Evolutionary conservation across 2,888 invertebrate genomes (phyloP).

Genomic region (Leptinotarsa peninsularis): DNA sequence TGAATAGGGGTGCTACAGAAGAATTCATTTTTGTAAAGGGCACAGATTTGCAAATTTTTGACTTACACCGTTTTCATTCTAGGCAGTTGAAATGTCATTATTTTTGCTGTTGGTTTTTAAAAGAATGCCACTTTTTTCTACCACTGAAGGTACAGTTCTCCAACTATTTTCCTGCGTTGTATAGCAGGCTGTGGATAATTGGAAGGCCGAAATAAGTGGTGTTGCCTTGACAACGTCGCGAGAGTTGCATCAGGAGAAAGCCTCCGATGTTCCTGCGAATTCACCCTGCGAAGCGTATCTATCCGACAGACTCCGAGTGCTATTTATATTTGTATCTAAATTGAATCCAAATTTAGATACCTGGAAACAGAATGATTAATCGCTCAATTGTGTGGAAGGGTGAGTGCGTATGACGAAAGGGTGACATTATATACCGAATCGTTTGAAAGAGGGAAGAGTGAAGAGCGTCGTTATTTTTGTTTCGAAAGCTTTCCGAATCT

Average conservation of each 20-base stretch:
- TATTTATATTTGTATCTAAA: not conserved
- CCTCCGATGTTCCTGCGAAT: constrained; percentile 27
- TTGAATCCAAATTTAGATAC: constrained; percentile 14
- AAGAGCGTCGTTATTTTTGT: not conserved
- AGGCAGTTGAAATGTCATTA: no score
- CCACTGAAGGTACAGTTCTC: constrained; percentile 23
- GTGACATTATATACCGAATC: not conserved
- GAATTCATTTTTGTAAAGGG: no score
- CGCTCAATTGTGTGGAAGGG: constrained; percentile 1
- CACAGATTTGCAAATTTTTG: no score
- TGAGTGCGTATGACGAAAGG: not conserved
- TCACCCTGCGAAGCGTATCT: constrained; percentile 4
- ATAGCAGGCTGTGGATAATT: constrained; percentile 37
- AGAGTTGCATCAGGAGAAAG: constrained; percentile 26
- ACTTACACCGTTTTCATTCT: no score
- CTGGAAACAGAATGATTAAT: constrained; percentile 8
- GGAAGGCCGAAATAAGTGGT: constrained; percentile 36
- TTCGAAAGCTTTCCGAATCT: not conserved
- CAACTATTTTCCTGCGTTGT: not conserved
- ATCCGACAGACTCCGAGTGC: not conserved
- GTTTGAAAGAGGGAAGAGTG: not conserved
- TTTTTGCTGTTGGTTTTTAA: not conserved
- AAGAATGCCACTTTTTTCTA: not conserved
- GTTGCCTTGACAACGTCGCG: constrained; percentile 43
- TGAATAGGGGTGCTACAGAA: no score